These are phyloP conservation scores for Chelonoidis abingdonii DNA, from an alignment of 2,113 vertebrate species.

Conservation along the genomic window DNA sequence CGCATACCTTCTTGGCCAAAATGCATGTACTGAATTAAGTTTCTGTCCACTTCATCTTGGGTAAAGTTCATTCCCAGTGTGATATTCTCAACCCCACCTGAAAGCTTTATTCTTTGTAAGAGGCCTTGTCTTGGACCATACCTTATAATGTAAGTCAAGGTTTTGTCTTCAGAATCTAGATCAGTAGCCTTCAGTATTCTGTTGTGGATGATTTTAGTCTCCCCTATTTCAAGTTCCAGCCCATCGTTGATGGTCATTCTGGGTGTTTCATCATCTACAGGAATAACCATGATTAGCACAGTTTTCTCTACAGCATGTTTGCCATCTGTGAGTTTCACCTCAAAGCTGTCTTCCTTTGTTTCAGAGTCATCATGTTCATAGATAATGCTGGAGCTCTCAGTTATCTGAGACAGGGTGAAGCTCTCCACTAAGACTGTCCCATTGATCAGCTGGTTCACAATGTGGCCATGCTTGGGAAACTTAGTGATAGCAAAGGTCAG, in stretches of 20 bases:
- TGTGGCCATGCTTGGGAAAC: slow-evolving; percentile 87
- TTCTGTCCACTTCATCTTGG: slow-evolving; percentile 91
- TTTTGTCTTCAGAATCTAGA: slow-evolving; percentile 92
- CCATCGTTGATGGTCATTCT: slow-evolving; percentile 95
- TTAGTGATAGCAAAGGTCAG: slow-evolving; percentile 87
- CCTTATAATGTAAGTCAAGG: slow-evolving; percentile 86
- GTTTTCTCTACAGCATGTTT: slow-evolving; percentile 85
- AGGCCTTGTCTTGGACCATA: slow-evolving; percentile 90
- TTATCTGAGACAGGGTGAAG: slow-evolving; percentile 92
- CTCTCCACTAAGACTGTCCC: slow-evolving; percentile 87
- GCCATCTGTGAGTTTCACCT: slow-evolving; percentile 89
- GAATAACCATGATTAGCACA: slow-evolving; percentile 88
- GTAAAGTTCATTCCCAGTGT: slow-evolving; percentile 95
- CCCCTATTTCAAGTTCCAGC: slow-evolving; percentile 91
- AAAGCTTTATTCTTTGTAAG: slow-evolving; percentile 81
- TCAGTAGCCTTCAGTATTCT: slow-evolving; percentile 93
- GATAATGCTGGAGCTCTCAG: slow-evolving; percentile 92
- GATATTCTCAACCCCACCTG: slow-evolving; percentile 85
- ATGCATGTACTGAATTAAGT: slow-evolving; percentile 88
- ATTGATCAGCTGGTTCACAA: slow-evolving; percentile 90
- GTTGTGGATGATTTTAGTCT: slow-evolving; percentile 86
- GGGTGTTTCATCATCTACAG: slow-evolving; percentile 95
- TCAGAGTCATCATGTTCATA: slow-evolving; percentile 96
- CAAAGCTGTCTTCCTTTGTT: slow-evolving; percentile 90
- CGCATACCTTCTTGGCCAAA: slow-evolving; percentile 90